Evolutionary conservation across 2,888 invertebrate genomes (phyloP).

Genomic region (Drosophila falleni): DNA sequence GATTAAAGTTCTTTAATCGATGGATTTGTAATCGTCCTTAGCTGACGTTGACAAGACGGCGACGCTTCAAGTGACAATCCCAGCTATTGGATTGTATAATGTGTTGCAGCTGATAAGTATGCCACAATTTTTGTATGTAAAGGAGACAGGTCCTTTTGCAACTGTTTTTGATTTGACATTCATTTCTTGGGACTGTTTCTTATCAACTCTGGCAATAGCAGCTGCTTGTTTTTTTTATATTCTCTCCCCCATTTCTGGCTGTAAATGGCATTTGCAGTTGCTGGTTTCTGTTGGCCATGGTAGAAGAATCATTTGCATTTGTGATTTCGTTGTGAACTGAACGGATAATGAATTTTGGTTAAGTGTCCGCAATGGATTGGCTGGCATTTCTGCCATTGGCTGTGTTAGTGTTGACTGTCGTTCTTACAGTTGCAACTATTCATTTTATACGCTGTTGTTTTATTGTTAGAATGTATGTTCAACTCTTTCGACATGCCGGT

Average conservation of each 20-base stretch:
- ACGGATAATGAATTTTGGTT: conserved; percentile 26
- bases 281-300: background rate
- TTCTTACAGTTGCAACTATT: conserved; percentile 31
- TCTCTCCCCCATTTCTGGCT: background rate
- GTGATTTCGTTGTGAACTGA: conserved; percentile 41
- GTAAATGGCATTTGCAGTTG: conserved; percentile 11
- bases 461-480: conserved; percentile 38
- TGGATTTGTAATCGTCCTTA: background rate
- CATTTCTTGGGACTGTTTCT: conserved; percentile 9
- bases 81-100: conserved; percentile 10
- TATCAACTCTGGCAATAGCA: conserved; percentile 2
- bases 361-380: conserved; percentile 39
- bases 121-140: conserved; percentile 5
- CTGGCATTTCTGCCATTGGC: conserved; percentile 46
- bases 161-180: conserved; percentile 29
- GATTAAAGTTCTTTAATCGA: conserved; percentile 21
- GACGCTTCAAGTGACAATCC: conserved; percentile 21
- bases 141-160: conserved; percentile 6
- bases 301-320: conserved; percentile 47
- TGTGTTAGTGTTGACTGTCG: conserved; percentile 26
- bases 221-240: conserved; percentile 5
- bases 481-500: conserved; percentile 50
- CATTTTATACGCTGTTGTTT: conserved; percentile 54
- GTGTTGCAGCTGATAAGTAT: conserved; percentile 18
- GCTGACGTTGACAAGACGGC: conserved; percentile 30